Evolutionary conservation across 1,140 invertebrate genomes (phyloP).

Genomic region (Trissolcus basalis): DNA sequence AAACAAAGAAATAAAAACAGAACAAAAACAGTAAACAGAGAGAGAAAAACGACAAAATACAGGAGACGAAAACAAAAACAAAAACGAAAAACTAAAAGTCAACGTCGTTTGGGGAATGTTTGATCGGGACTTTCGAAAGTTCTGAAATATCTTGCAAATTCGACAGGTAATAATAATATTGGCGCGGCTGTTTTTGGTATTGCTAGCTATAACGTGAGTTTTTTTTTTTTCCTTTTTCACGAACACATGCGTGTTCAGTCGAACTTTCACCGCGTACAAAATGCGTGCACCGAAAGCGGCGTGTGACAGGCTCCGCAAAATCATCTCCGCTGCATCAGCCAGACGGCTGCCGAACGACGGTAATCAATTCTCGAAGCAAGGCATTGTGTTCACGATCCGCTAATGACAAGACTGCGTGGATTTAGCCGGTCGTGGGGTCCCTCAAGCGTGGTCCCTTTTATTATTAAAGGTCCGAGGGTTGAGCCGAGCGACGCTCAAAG

Average conservation of each 20-base stretch:
- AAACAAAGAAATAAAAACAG: no score
- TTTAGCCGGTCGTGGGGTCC: slow-evolving; percentile 31
- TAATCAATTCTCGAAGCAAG: slow-evolving; percentile 51
- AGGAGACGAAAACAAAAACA: no score
- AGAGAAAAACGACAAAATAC: no score
- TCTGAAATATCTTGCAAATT: slow-evolving; percentile 11
- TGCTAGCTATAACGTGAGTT: background rate
- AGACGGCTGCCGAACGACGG: slow-evolving; percentile 26
- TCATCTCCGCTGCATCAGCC: slow-evolving; percentile 30
- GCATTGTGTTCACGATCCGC: slow-evolving; percentile 52
- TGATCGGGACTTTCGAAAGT: slow-evolving; percentile 21
- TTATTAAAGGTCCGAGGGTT: slow-evolving; percentile 52
- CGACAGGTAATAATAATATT: slow-evolving; percentile 2
- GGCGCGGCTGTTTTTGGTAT: slow-evolving; percentile 14
- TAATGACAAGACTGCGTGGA: slow-evolving; percentile 54
- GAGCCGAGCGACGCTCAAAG: slow-evolving; percentile 18
- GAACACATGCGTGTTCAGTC: slow-evolving; percentile 3
- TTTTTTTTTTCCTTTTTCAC: slow-evolving; percentile 6
- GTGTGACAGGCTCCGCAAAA: slow-evolving; percentile 39
- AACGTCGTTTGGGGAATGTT: no score
- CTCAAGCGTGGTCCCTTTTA: slow-evolving; percentile 48
- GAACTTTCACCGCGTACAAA: slow-evolving; percentile 24
- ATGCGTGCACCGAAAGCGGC: slow-evolving; percentile 27
- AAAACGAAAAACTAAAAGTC: no score
- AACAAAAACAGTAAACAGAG: no score